Percentiles rank a stretch among this genome's conserved stretches.
Conservation (phyloP, 1,140 invertebrate genomes). For the Augochlora pura region DNA sequence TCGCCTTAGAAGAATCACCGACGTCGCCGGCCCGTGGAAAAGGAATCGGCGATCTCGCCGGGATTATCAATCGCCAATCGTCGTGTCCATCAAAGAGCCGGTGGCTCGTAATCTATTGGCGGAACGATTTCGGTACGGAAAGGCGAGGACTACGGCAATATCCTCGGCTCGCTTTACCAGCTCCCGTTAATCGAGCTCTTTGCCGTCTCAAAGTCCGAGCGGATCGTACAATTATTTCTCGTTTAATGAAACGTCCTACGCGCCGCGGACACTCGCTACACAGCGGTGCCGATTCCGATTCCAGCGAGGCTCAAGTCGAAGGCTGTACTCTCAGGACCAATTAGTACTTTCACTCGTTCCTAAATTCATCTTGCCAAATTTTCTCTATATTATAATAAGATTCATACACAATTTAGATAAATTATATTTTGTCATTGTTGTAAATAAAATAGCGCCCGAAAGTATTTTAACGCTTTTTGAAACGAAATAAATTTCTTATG, state of each 20-base stretch:
- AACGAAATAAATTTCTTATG: too few relatives aligned
- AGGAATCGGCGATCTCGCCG: not conserved
- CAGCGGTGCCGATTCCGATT: too few relatives aligned
- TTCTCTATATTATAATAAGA: too few relatives aligned
- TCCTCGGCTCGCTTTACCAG: not conserved
- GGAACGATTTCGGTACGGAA: slow-evolving; percentile 12
- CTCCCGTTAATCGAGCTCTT: not conserved
- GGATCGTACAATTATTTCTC: not conserved
- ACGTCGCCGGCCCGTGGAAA: not conserved
- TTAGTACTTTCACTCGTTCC: too few relatives aligned
- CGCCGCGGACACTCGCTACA: too few relatives aligned
- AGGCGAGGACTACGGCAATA: not conserved
- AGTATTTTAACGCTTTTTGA: too few relatives aligned
- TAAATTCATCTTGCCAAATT: too few relatives aligned
- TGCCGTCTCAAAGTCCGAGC: not conserved
- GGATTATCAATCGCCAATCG: slow-evolving; percentile 48
- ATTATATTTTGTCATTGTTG: too few relatives aligned
- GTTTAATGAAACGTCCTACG: not conserved
- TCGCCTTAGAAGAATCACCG: slow-evolving; percentile 28
- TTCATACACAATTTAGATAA: too few relatives aligned
- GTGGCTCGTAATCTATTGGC: not conserved
- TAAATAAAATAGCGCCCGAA: too few relatives aligned
- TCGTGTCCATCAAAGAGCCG: slow-evolving; percentile 8
- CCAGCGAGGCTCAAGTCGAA: too few relatives aligned
- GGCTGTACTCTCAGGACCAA: too few relatives aligned